phyloP scores from a whole-genome alignment of 2,113 vertebrate species.

The Microcebus griseorufus region DNA sequence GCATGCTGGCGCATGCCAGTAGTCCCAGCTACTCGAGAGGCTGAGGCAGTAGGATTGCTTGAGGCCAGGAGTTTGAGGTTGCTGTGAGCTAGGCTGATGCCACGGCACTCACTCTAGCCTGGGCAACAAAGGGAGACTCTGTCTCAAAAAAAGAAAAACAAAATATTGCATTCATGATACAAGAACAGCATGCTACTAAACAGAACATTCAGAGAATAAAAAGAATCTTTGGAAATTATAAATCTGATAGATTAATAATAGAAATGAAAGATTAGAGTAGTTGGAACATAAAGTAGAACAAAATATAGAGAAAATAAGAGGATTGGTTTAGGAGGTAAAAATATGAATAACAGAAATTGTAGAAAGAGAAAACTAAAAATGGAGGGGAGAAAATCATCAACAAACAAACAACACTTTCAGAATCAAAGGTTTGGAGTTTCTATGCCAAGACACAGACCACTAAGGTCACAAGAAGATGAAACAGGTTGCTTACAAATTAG shows the following conservation, averaged over 20 bases:
- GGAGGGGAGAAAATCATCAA: not conserved
- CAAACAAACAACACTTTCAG: conserved; percentile 37
- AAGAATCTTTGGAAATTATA: conserved; percentile 2
- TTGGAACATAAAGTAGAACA: not conserved
- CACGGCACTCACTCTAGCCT: no score
- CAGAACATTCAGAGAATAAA: not conserved
- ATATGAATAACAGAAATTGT: conserved; percentile 3
- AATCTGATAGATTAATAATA: not conserved
- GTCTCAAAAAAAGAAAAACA: no score
- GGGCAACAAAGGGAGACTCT: no score
- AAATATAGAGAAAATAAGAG: not conserved
- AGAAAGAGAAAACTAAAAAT: conserved; percentile 24
- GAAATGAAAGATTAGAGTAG: not conserved
- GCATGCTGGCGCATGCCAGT: no score
- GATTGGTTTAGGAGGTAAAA: not conserved
- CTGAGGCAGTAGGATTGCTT: no score
- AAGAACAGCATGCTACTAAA: conserved; percentile 5
- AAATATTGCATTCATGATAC: not conserved
- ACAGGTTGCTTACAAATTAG: not conserved
- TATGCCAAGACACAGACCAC: not conserved
- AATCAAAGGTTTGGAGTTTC: conserved; percentile 32
- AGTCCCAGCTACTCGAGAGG: no score
- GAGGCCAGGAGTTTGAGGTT: no score
- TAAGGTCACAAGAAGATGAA: conserved; percentile 4
- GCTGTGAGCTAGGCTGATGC: no score